Percentiles rank a stretch among this genome's conserved stretches.
These are phyloP conservation scores for Grapholita molesta DNA, from an alignment of 1,140 invertebrate genomes.

Conservation along the genomic window DNA sequence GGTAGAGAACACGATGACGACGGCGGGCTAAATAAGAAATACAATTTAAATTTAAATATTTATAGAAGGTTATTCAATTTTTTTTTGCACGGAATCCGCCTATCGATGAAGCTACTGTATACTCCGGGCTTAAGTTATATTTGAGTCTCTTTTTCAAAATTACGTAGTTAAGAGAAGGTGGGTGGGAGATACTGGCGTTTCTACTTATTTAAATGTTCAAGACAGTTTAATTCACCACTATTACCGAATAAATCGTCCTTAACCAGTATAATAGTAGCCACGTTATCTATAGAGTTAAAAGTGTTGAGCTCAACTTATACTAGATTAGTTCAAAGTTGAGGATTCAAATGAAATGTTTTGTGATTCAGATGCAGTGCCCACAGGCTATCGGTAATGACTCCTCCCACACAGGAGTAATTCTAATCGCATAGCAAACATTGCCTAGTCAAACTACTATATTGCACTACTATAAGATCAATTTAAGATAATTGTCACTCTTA, in stretches of 20 bases:
- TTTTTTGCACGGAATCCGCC: not conserved
- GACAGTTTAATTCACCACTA: not conserved
- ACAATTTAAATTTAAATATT: too few relatives aligned
- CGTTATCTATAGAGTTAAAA: not conserved
- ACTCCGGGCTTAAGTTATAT: too few relatives aligned
- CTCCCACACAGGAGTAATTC: not conserved
- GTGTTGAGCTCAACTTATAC: not conserved
- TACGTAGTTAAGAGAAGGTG: not conserved
- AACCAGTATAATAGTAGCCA: not conserved
- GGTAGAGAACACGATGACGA: too few relatives aligned
- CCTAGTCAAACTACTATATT: not conserved
- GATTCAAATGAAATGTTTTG: not conserved
- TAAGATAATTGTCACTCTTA: too few relatives aligned
- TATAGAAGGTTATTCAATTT: not conserved
- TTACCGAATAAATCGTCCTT: not conserved
- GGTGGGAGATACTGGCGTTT: not conserved
- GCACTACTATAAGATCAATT: not conserved
- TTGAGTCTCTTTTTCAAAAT: not conserved
- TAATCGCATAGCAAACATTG: not conserved
- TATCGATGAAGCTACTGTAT: too few relatives aligned
- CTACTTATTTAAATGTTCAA: not conserved
- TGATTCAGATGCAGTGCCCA: not conserved
- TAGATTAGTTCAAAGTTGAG: not conserved
- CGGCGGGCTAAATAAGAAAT: too few relatives aligned
- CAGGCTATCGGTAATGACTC: not conserved